These are phyloP conservation scores for Ochropleura plecta DNA, from an alignment of 2,888 invertebrate species.

Conservation along the genomic window DNA sequence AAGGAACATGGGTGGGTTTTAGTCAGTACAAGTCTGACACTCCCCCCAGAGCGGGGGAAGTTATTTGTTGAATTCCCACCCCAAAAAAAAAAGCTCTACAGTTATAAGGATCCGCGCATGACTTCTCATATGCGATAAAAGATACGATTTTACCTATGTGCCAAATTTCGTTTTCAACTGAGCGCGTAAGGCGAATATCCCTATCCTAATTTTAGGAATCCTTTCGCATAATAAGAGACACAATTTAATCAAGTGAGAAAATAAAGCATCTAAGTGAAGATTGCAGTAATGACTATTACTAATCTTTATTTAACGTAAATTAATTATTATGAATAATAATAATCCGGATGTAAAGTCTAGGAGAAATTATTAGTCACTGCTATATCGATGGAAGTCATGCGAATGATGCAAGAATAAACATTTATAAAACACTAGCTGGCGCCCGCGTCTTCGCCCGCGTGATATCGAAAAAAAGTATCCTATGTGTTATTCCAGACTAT, in stretches of 20 bases:
- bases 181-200: not conserved
- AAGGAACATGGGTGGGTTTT: too few species aligned
- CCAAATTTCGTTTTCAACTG: not conserved
- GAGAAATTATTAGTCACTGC: conserved; percentile 36
- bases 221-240: not conserved
- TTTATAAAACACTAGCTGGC: not conserved
- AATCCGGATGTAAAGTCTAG: conserved; percentile 7
- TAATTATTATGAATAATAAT: conserved; percentile 10
- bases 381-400: not conserved
- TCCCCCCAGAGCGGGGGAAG: too few species aligned
- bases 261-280: not conserved
- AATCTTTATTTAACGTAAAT: not conserved
- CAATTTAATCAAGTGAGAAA: not conserved
- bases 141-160: not conserved
- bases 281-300: conserved; percentile 5
- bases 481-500: too few species aligned
- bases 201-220: not conserved
- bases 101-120: too few species aligned
- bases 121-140: not conserved
- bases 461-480: too few species aligned
- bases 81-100: too few species aligned
- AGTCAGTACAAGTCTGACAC: too few species aligned
- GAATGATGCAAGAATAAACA: conserved; percentile 21
- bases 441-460: too few species aligned
- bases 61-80: too few species aligned